Percentiles rank a stretch among this genome's conserved stretches.
Evolutionary conservation across 53 echinoderm and acorn worm genomes (phyloP).

Genomic region (Paracentrotus lividus): DNA sequence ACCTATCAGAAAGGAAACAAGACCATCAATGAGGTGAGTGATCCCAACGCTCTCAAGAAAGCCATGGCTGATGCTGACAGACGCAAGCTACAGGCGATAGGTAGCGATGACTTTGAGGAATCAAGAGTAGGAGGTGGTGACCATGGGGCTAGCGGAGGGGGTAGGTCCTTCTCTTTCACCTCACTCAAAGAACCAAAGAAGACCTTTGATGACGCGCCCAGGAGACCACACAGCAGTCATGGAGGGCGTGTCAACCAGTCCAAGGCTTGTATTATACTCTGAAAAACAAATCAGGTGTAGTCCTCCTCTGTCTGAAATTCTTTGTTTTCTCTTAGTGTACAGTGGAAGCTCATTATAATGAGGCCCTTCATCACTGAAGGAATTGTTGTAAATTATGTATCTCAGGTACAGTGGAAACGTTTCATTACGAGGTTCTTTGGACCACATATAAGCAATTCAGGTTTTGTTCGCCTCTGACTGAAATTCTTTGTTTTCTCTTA

Average conservation of each 20-base stretch:
- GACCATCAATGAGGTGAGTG: conserved; percentile 92
- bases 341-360: too few species aligned
- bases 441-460: not conserved
- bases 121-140: not conserved
- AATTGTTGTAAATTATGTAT: too few species aligned
- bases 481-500: not conserved
- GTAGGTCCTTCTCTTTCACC: conserved; percentile 42
- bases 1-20: conserved; percentile 85
- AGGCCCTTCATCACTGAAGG: too few species aligned
- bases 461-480: not conserved
- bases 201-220: not conserved
- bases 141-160: not conserved
- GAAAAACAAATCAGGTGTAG: not conserved
- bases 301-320: not conserved
- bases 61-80: conserved; percentile 92
- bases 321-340: not conserved
- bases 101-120: conserved; percentile 65
- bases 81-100: conserved; percentile 77
- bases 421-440: too few species aligned
- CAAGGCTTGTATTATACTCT: conserved; percentile 56
- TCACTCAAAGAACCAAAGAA: conserved; percentile 57
- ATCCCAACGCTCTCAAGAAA: conserved; percentile 92
- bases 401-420: too few species aligned
- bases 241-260: conserved; percentile 55
- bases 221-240: conserved; percentile 26